A percentile compares a stretch with the other conserved stretches of the same genome.
These are phyloP conservation scores for Agonopterix subpropinquella DNA, from an alignment of 2,888 invertebrate species.

Conservation along the genomic window DNA sequence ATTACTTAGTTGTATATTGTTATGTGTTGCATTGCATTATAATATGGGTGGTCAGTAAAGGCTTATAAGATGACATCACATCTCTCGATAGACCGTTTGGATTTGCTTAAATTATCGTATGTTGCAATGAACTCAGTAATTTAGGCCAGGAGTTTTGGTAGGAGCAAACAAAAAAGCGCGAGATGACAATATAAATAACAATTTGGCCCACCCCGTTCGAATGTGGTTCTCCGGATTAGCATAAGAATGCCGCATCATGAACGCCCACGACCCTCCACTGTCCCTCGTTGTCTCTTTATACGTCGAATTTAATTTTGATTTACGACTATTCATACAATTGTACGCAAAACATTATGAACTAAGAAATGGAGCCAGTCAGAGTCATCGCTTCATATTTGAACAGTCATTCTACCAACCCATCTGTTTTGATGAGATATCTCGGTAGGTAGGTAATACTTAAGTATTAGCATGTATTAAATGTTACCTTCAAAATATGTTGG, in stretches of 20 bases:
- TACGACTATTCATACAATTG: conserved; percentile 64
- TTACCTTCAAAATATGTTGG: too few species aligned
- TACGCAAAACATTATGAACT: conserved; percentile 52
- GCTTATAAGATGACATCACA: too few species aligned
- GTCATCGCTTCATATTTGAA: background rate
- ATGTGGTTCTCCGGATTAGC: conserved; percentile 66
- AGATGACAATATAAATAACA: conserved; percentile 76
- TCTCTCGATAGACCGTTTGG: too few species aligned
- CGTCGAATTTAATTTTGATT: conserved; percentile 74
- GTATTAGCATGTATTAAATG: too few species aligned
- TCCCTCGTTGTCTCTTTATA: conserved; percentile 69
- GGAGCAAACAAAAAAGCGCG: conserved; percentile 55
- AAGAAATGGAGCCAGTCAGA: conserved; percentile 19
- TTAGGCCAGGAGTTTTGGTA: conserved; percentile 46
- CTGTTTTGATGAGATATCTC: too few species aligned
- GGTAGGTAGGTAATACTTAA: too few species aligned
- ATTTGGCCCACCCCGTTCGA: conserved; percentile 73
- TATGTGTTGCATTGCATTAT: too few species aligned
- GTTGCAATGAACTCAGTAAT: conserved; percentile 47
- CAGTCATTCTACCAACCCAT: too few species aligned
- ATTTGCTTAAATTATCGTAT: conserved; percentile 1
- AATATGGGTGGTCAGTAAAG: too few species aligned
- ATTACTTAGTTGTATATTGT: too few species aligned
- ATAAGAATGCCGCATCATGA: conserved; percentile 70
- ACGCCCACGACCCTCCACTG: conserved; percentile 63